A percentile compares a stretch with the other conserved stretches of the same genome.
These are phyloP conservation scores for Tuberolachnus salignus DNA, from an alignment of 2,888 invertebrate species.

Conservation along the genomic window DNA sequence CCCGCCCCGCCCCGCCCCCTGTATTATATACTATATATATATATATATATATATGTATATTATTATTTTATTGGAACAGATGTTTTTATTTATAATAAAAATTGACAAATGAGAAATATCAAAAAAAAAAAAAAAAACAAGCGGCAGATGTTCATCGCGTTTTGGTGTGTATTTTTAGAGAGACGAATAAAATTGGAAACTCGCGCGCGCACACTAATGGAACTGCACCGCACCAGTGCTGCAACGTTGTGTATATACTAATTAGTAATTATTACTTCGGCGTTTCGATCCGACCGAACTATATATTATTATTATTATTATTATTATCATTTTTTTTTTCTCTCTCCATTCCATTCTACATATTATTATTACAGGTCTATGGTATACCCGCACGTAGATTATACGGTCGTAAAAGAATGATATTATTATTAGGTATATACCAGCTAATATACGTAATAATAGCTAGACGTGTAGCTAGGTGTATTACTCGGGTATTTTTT, in stretches of 20 bases:
- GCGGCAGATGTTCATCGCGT: constrained; percentile 48
- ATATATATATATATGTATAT: background rate
- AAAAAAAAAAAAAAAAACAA: constrained; percentile 6
- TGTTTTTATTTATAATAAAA: constrained; percentile 55
- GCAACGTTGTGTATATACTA: constrained; percentile 1
- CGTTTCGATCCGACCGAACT: constrained; percentile 29
- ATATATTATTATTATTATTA: background rate
- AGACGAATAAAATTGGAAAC: constrained; percentile 49
- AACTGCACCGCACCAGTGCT: constrained; percentile 2
- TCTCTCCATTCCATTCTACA: constrained; percentile 35
- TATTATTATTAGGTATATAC: constrained; percentile 25
- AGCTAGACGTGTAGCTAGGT: background rate
- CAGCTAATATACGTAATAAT: constrained; percentile 6
- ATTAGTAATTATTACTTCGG: background rate
- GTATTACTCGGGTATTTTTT: background rate
- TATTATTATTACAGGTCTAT: too few relatives aligned
- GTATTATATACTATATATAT: too few relatives aligned
- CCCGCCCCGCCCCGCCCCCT: background rate
- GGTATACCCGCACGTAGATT: constrained; percentile 34
- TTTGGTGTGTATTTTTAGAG: constrained; percentile 46
- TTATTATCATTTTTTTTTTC: background rate
- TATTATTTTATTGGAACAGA: constrained; percentile 49
- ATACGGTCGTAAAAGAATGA: constrained; percentile 35
- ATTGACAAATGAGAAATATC: constrained; percentile 54
- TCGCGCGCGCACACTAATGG: constrained; percentile 31